Percentiles rank a stretch among this genome's conserved stretches.
Conservation (phyloP, 2,113 vertebrate genomes). For the Cricetomys ansorgei region DNA sequence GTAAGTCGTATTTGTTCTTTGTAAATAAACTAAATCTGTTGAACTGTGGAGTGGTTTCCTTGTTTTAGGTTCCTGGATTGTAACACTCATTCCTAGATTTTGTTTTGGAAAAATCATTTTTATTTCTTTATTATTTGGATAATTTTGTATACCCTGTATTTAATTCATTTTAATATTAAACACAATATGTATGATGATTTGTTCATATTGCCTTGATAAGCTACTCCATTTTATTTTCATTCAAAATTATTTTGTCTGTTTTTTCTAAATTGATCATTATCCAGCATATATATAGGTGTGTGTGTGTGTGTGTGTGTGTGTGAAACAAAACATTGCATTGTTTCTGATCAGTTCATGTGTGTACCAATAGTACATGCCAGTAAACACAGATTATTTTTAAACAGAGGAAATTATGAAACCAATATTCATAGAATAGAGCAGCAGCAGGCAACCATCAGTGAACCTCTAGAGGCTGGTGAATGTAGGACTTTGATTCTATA, state of each 20-base stretch:
- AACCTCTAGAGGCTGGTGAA: background rate
- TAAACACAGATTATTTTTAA: slow-evolving; percentile 57
- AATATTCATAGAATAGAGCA: background rate
- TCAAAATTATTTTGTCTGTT: background rate
- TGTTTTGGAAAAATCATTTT: background rate
- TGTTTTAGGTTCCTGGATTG: background rate
- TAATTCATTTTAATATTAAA: background rate
- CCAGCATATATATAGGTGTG: background rate
- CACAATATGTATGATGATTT: background rate
- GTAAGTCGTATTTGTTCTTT: slow-evolving; percentile 66
- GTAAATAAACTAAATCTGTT: slow-evolving; percentile 74
- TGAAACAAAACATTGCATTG: background rate
- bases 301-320: too few species aligned
- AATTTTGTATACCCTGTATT: background rate
- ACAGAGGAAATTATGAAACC: background rate
- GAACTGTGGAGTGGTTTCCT: slow-evolving; percentile 65
- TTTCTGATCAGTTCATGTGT: background rate
- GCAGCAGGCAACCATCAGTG: background rate
- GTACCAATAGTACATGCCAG: background rate
- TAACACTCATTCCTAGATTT: slow-evolving; percentile 54
- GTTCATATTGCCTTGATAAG: background rate
- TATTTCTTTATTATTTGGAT: background rate
- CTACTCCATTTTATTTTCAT: background rate
- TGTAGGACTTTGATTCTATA: background rate
- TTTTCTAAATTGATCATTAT: background rate